Conservation (phyloP, 1,140 invertebrate species). For the Camponotus pennsylvanicus region DNA sequence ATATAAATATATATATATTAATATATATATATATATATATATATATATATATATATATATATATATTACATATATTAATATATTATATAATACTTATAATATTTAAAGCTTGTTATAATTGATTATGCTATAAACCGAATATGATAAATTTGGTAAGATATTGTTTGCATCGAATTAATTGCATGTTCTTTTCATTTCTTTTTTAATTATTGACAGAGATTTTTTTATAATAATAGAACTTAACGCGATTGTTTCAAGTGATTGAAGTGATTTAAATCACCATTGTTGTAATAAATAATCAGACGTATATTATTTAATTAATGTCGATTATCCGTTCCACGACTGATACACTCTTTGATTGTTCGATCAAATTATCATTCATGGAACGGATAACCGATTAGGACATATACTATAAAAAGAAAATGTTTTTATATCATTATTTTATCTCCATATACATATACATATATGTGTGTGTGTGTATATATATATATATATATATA, state of each 20-base stretch:
- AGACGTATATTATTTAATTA: not conserved
- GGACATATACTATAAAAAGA: not conserved
- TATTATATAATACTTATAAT: not conserved
- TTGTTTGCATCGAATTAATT: not conserved
- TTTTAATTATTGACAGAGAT: not conserved
- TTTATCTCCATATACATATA: not conserved
- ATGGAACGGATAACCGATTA: not conserved
- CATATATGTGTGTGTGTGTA: too few species aligned
- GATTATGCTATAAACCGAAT: not conserved
- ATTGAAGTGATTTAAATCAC: not conserved
- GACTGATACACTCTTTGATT: too few species aligned
- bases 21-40: too few species aligned
- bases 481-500: too few species aligned
- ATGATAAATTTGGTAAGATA: not conserved
- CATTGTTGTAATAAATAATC: not conserved
- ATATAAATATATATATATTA: too few species aligned
- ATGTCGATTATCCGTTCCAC: not conserved
- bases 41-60: too few species aligned
- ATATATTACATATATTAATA: too few species aligned
- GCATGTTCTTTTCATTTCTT: not conserved
- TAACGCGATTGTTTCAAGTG: not conserved
- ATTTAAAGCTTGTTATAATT: not conserved
- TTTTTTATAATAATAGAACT: slow-evolving; percentile 1
- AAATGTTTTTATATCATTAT: not conserved
- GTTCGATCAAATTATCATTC: not conserved